Percentiles rank a stretch among this genome's conserved stretches.
Evolutionary conservation across 2,113 vertebrate genomes (phyloP).

Genomic region (Marcusenius ussheri): DNA sequence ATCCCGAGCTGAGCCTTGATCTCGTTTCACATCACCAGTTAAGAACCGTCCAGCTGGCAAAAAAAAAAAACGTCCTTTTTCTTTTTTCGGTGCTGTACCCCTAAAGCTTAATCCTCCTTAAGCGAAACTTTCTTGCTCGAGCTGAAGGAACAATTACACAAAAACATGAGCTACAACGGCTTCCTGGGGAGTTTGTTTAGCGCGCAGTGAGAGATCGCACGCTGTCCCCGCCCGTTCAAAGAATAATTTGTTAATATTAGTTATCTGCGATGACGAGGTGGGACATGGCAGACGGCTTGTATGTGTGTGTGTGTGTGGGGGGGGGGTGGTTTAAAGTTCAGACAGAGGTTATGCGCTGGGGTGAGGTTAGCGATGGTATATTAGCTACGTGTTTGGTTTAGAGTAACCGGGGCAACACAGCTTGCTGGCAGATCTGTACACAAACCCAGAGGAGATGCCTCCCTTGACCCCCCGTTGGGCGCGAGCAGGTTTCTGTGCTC

Average conservation of each 20-base stretch:
- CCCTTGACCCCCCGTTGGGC: not conserved
- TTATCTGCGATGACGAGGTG: not conserved
- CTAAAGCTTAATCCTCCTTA: not conserved
- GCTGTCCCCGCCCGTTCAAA: not conserved
- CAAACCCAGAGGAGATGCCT: not conserved
- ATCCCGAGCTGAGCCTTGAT: conserved; percentile 31
- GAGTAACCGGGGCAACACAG: not conserved
- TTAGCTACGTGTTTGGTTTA: not conserved
- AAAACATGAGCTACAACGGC: not conserved
- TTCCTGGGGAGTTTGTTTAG: not conserved
- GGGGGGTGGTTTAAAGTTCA: not conserved
- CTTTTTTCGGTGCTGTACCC: not conserved
- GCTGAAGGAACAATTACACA: not conserved
- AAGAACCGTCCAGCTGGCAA: not conserved
- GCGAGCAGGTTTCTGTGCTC: not conserved
- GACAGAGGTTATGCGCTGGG: not conserved
- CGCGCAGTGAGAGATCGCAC: not conserved
- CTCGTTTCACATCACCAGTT: conserved; percentile 18
- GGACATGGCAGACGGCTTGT: not conserved
- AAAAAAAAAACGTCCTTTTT: not conserved
- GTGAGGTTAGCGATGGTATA: not conserved
- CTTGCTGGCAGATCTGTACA: not conserved
- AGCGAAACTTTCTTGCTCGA: not conserved
- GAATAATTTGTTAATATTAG: not conserved
- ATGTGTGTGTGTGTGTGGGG: not conserved